Evolutionary conservation across 2,113 vertebrate species (phyloP), one percentile per base, ranked within the genome.

Genomic region (Aplodontia rufa): DNA sequence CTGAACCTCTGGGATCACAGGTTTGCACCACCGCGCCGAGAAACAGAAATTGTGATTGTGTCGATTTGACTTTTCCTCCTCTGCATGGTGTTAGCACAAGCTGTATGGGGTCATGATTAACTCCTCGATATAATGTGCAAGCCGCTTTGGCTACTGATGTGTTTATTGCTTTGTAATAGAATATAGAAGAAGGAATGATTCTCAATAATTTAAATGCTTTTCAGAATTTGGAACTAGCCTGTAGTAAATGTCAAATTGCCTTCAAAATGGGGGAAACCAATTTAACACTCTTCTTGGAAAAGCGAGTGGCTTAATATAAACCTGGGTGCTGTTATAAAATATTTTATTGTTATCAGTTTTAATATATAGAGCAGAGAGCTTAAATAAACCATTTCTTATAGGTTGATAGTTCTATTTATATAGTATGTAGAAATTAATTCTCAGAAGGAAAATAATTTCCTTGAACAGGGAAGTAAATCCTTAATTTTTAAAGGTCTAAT

Each of bases 161-260:
- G 85, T 81, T 81, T 87, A 92, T 47, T 64, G 78, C 75, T 91
- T 24, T 10, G 35, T 88, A 82, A 95, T 87, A 85, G 88, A 97
- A 95, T 95, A 55, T 17, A 82, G 92, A 64, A 51, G 35, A 68
- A 68, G 26, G 55, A 91, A 96, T 64, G 72, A 90, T 60, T 84
- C 72, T 79, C 55, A 49, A 40, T 93, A 68, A 94, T 91, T 94
- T 94, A 69, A 96, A 69, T 82, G 84, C 76, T 82, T 95, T 69
- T 66, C 32, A 78, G 76, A 94, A 91, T 72, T 55, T 51, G 40
- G 53, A 96, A 93, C 47, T 93, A 92, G 95, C 69, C 66, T 86
- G 68, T 22, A 88, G 85, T 96, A 96, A 96, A 96, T 88, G 66
- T 45, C 68, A 90, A 81, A 80, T 49, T 92, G 60, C 92, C 71